These are phyloP conservation scores for Lagopus muta DNA, from an alignment of 2,113 vertebrate species.

Conservation along the genomic window DNA sequence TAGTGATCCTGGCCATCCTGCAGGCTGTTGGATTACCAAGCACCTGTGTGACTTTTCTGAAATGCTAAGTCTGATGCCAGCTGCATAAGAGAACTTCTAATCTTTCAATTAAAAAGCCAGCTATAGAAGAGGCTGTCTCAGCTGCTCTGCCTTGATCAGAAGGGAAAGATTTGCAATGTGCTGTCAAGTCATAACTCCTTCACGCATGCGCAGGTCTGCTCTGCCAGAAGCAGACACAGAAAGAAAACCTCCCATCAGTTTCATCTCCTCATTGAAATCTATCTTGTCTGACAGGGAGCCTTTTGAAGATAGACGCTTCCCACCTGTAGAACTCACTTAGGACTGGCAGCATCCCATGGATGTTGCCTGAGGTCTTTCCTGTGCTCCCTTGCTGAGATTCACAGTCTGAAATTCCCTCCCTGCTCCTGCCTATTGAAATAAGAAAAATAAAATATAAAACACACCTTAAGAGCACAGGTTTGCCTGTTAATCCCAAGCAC, in stretches of 20 bases:
- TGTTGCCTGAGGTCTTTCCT: slow-evolving; percentile 50
- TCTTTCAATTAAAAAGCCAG: slow-evolving; percentile 69
- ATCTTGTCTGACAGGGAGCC: slow-evolving; percentile 55
- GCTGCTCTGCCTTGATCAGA: slow-evolving; percentile 73
- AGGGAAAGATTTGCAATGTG: slow-evolving; percentile 48
- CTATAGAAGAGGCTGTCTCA: slow-evolving; percentile 52
- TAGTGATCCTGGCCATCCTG: not conserved
- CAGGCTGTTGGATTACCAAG: not conserved
- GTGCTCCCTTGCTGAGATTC: not conserved
- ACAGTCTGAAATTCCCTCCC: not conserved
- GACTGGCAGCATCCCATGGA: slow-evolving; percentile 18
- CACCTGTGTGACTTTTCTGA: not conserved
- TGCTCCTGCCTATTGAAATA: slow-evolving; percentile 28
- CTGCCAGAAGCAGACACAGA: slow-evolving; percentile 53
- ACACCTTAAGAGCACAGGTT: not conserved
- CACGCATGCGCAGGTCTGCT: not conserved
- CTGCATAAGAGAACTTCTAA: slow-evolving; percentile 36
- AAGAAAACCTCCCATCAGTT: slow-evolving; percentile 50
- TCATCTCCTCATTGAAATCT: slow-evolving; percentile 63
- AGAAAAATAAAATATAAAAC: not conserved
- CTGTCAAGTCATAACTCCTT: slow-evolving; percentile 59
- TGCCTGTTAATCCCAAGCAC: slow-evolving; percentile 38
- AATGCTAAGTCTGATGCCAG: not conserved
- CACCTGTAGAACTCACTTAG: slow-evolving; percentile 55
- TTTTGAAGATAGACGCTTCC: slow-evolving; percentile 58